Evolutionary conservation across 53 echinoderm and acorn worm species (phyloP).

Genomic region (Glandiceps talaboti): DNA sequence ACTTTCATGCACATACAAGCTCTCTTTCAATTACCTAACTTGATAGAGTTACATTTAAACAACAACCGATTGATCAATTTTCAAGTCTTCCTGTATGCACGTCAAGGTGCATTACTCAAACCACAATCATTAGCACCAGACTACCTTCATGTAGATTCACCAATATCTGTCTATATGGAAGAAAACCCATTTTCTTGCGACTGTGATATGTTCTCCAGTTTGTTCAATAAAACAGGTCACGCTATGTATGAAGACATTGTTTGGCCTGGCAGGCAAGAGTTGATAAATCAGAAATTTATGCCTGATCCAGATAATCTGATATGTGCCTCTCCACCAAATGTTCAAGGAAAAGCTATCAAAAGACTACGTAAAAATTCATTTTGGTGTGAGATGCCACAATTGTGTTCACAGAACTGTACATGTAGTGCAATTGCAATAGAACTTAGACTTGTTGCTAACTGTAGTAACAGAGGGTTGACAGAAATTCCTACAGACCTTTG

Average conservation of each 20-base stretch:
- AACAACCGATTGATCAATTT: neutral
- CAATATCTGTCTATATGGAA: constrained; percentile 8
- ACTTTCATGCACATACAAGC: neutral
- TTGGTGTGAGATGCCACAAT: neutral
- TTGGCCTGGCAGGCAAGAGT: neutral
- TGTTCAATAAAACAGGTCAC: neutral
- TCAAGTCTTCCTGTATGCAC: neutral
- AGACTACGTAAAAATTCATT: too few species aligned
- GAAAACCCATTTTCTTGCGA: constrained; percentile 18
- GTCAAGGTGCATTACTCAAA: neutral
- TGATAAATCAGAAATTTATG: neutral
- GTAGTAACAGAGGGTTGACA: neutral
- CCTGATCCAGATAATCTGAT: neutral
- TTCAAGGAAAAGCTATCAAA: neutral
- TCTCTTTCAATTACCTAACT: neutral
- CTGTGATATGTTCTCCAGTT: constrained; percentile 11
- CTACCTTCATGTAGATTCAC: neutral
- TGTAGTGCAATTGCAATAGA: neutral
- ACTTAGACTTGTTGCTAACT: neutral
- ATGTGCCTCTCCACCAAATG: neutral
- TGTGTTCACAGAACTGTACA: neutral
- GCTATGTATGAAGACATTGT: neutral
- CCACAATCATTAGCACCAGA: neutral
- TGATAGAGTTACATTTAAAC: neutral
- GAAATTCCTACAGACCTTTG: neutral